phyloP scores from a whole-genome alignment of 2,113 vertebrate species.

The Pelecanus crispus region DNA sequence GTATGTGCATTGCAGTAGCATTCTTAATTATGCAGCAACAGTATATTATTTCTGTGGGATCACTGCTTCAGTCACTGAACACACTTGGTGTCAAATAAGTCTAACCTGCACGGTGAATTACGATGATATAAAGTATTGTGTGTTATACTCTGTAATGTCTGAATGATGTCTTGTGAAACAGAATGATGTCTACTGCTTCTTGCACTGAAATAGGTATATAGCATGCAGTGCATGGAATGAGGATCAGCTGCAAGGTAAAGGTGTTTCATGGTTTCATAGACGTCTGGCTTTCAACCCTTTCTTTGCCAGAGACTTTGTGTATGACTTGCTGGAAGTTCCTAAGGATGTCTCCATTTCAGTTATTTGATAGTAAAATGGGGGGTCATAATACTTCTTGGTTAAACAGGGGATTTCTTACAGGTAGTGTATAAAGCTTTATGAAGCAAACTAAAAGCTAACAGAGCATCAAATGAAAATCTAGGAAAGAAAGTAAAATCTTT shows the following conservation, averaged over 20 bases:
- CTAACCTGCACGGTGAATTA: background rate
- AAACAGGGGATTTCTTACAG: background rate
- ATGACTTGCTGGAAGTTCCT: background rate
- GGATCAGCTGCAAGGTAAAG: background rate
- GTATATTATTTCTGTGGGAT: background rate
- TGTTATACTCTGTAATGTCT: background rate
- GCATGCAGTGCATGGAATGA: background rate
- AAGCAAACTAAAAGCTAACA: background rate
- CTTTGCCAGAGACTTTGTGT: background rate
- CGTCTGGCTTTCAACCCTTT: background rate
- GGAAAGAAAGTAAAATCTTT: background rate
- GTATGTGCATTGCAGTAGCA: background rate
- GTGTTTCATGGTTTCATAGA: background rate
- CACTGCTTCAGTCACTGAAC: background rate
- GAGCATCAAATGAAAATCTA: background rate
- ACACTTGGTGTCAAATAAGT: background rate
- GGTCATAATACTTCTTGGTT: background rate
- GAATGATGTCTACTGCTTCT: background rate
- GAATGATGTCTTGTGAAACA: constrained; percentile 13
- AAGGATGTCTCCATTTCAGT: background rate
- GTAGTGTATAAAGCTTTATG: background rate
- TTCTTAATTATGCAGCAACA: background rate
- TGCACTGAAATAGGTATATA: background rate
- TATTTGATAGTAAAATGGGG: background rate
- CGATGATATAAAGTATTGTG: background rate